These are phyloP conservation scores for Cardinalis cardinalis DNA, from an alignment of 2,113 vertebrate genomes.

Conservation along the genomic window DNA sequence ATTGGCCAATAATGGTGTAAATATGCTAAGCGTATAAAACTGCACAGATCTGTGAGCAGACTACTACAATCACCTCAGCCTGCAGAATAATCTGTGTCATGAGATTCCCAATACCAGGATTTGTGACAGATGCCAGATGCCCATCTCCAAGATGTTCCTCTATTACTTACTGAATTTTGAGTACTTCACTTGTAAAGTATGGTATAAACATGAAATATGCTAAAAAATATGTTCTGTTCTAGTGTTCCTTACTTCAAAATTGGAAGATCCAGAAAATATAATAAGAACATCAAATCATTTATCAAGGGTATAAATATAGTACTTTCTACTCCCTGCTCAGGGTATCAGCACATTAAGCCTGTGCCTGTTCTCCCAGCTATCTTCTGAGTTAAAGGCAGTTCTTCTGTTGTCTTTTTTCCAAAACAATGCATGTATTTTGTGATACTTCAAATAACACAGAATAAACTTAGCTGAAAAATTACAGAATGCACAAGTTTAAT, in stretches of 20 bases:
- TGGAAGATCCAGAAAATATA: neutral
- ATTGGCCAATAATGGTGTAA: neutral
- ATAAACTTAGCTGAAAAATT: neutral
- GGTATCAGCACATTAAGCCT: neutral
- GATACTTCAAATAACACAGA: neutral
- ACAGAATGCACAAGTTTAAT: neutral
- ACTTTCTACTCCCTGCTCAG: neutral
- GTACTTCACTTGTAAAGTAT: neutral
- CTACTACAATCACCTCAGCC: neutral
- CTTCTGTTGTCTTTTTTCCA: neutral
- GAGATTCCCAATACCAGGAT: neutral
- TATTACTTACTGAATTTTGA: neutral
- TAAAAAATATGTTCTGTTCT: neutral
- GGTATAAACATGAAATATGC: neutral
- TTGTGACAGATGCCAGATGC: neutral
- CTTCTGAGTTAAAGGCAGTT: neutral
- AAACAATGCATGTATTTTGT: neutral
- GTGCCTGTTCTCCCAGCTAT: neutral
- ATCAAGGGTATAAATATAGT: neutral
- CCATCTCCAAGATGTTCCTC: neutral
- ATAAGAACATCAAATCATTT: neutral
- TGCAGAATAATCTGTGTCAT: neutral
- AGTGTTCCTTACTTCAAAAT: neutral
- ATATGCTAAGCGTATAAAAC: neutral
- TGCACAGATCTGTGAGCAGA: neutral